Percentiles rank a stretch among this genome's conserved stretches.
Conservation (phyloP, 2,888 invertebrate species). For the Chrysolina haemoptera region DNA sequence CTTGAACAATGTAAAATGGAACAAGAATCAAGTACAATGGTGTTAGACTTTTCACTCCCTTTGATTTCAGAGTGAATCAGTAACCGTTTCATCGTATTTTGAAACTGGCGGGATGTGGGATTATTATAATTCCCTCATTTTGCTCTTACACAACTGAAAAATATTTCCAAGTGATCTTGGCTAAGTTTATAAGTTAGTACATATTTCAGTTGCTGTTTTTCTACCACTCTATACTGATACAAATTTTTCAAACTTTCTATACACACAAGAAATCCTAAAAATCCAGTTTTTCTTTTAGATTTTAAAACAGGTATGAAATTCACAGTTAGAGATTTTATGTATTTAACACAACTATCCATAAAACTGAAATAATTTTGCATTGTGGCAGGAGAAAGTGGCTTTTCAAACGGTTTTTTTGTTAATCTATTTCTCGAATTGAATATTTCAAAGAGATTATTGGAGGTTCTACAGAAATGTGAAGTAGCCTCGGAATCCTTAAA, state of each 20-base stretch:
- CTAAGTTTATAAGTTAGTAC: no score
- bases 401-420: constrained; percentile 5
- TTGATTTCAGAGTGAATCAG: background rate
- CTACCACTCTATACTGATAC: background rate
- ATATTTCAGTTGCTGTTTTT: no score
- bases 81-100: background rate
- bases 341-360: background rate
- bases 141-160: background rate
- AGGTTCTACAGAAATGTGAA: constrained; percentile 7
- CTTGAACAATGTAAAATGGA: background rate
- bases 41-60: background rate
- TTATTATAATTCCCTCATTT: no score
- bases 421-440: constrained; percentile 16
- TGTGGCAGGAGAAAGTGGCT: background rate
- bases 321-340: no score
- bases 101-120: background rate
- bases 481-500: constrained; percentile 18
- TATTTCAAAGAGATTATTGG: constrained; percentile 19
- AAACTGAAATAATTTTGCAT: background rate
- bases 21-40: background rate
- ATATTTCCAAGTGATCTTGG: background rate
- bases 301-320: background rate
- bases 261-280: background rate
- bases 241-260: background rate
- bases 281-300: background rate